Percentiles rank a stretch among this genome's conserved stretches.
phyloP scores from a whole-genome alignment of 2,888 invertebrate genomes.

The Troides oblongomaculatus region DNA sequence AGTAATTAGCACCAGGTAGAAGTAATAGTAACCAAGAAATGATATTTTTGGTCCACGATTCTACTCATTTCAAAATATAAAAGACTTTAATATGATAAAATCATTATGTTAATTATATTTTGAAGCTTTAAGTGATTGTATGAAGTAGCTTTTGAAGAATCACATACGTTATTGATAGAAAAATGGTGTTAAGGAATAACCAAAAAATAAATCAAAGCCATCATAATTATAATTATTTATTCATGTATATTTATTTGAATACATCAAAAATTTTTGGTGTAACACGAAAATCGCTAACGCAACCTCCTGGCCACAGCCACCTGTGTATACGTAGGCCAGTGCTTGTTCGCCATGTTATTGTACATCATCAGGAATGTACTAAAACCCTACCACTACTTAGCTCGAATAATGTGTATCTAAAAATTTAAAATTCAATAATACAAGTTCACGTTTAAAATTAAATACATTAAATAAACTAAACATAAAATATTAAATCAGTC shows the following conservation, averaged over 20 bases:
- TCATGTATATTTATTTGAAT: slow-evolving; percentile 71
- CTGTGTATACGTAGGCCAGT: slow-evolving; percentile 56
- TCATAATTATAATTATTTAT: slow-evolving; percentile 63
- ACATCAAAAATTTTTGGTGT: slow-evolving; percentile 75
- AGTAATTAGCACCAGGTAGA: no score
- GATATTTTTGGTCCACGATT: no score
- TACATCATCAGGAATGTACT: slow-evolving; percentile 77
- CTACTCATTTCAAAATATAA: no score
- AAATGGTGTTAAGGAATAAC: background rate
- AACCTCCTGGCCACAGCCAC: slow-evolving; percentile 48
- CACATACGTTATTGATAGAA: background rate
- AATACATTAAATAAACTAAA: slow-evolving; percentile 64
- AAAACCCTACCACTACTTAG: slow-evolving; percentile 58
- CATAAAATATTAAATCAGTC: slow-evolving; percentile 69
- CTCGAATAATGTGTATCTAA: slow-evolving; percentile 42
- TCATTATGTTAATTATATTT: no score
- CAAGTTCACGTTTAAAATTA: slow-evolving; percentile 50
- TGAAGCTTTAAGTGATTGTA: no score
- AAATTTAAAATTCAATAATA: slow-evolving; percentile 43
- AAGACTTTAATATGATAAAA: no score
- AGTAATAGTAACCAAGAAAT: no score
- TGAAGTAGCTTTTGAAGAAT: background rate
- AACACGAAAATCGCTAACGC: slow-evolving; percentile 66
- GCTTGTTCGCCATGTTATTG: slow-evolving; percentile 50
- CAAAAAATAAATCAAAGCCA: slow-evolving; percentile 46